Base-by-base conservation (phyloP, 2,113 vertebrate genomes). In the Phaethornis superciliosus region DNA sequence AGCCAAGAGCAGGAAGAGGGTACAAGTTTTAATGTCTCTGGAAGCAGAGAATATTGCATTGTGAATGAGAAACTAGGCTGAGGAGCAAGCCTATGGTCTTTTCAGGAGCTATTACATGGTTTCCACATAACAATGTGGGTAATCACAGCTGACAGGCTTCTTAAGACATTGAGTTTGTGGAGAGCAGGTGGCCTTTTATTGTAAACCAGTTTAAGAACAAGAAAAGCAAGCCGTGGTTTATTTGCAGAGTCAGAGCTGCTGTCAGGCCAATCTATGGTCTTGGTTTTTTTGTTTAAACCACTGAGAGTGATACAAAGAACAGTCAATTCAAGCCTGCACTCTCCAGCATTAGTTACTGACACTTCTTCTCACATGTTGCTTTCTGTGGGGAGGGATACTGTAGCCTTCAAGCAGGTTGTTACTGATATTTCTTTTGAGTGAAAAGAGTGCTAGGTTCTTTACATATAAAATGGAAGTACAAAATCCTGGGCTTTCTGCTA, bases 271-370 rank as follows among this genome's bases (percentile, higher is more conserved):
- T 59, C 27, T 20, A 1, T n/a, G 71, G 5, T 63, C 14, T 85
- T 56, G 28, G 35, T 59, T 33, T 30, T 70, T 30, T 27, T 27
- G 47, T 26, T 69, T 65, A 14, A 81, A 27, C 27, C 42, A 52
- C 8, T 24, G 40, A 15, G 27, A 68, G 63, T 2, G 14, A 5
- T 42, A 2, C 35, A 33, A 14, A 72, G 49, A 37, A 3, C 15
- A n/a, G 24, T 4, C 28, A 4, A 0, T 2, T 40, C 22, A 24
- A 32, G 27, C 42, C 26, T 4, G 30, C 62, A 11, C 12, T n/a
- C 12, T 8, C 30, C 30, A 30, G 52, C 47, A 5, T 14, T 4
- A 10, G 37, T 21, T 55, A 3, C 47, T 47, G 68, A 10, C 52
- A 9, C 2, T 65, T 17, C 55, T 69, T 64, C n/a, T 33, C 51